Conservation (phyloP, 37 sponge, comb jelly and placozoan species). For the Bolinopsis microptera region DNA sequence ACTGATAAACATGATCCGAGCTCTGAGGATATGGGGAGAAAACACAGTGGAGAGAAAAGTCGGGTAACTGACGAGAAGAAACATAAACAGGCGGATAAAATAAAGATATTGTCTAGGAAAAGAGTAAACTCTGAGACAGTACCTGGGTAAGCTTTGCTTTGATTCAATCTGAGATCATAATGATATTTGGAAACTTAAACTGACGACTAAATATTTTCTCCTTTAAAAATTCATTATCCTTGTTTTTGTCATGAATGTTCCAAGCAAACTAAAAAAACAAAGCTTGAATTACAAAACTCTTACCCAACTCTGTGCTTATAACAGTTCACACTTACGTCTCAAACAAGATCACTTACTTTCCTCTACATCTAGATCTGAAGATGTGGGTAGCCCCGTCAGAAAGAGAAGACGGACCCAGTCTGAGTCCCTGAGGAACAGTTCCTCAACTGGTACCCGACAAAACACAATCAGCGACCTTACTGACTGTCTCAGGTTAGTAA, state of each 20-base stretch:
- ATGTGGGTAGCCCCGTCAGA: neutral
- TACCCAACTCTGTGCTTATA: too few species aligned
- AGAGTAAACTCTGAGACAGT: neutral
- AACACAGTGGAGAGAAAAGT: neutral
- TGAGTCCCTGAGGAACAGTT: neutral
- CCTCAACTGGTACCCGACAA: neutral
- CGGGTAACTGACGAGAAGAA: neutral
- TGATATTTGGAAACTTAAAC: neutral
- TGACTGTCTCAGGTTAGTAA: neutral
- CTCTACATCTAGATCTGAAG: neutral
- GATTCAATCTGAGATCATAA: neutral
- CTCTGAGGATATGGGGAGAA: neutral
- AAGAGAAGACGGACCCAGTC: constrained; percentile 51
- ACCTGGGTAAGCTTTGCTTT: neutral
- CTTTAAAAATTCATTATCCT: too few species aligned
- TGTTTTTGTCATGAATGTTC: neutral
- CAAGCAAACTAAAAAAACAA: neutral
- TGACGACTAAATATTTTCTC: neutral
- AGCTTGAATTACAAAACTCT: neutral
- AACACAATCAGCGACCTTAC: neutral
- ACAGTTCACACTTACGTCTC: too few species aligned
- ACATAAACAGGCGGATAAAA: neutral
- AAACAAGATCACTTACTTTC: neutral
- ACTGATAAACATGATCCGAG: neutral
- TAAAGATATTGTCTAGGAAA: neutral